A percentile compares a stretch with the other conserved stretches of the same genome.
Evolutionary conservation across 2,113 vertebrate genomes (phyloP).

Genomic region (Halichoerus grypus): DNA sequence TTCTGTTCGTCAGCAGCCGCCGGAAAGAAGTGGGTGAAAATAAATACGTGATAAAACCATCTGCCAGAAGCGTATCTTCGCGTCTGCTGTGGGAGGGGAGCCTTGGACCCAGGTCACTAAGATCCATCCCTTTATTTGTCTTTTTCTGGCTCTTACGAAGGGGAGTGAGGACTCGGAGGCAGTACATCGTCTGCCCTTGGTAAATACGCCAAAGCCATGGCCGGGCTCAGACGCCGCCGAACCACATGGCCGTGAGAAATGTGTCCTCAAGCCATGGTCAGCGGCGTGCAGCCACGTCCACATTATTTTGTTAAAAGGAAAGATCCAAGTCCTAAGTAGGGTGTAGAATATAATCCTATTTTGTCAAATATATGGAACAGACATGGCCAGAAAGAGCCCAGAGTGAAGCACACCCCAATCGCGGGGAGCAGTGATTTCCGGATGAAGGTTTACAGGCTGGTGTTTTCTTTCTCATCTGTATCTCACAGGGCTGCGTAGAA

Average conservation of each 20-base stretch:
- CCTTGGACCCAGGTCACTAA: not conserved
- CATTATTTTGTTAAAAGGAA: fast-evolving
- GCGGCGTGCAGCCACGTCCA: fast-evolving
- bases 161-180: not conserved
- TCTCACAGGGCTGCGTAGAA: no score
- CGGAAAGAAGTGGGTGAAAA: not conserved
- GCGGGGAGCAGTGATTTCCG: not conserved
- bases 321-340: not conserved
- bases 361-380: fast-evolving
- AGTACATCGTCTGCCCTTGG: not conserved
- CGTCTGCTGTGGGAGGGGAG: fast-evolving
- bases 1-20: not conserved
- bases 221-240: fast-evolving
- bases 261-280: fast-evolving
- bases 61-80: not conserved
- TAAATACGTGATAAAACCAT: fast-evolving
- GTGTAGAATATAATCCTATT: fast-evolving
- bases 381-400: not conserved
- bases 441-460: fast-evolving
- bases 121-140: not conserved
- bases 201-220: fast-evolving
- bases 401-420: not conserved
- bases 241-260: fast-evolving
- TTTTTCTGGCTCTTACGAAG: not conserved
- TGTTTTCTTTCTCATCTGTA: not conserved